Conservation (phyloP, 1,140 invertebrate species). For the Samia ricini region DNA sequence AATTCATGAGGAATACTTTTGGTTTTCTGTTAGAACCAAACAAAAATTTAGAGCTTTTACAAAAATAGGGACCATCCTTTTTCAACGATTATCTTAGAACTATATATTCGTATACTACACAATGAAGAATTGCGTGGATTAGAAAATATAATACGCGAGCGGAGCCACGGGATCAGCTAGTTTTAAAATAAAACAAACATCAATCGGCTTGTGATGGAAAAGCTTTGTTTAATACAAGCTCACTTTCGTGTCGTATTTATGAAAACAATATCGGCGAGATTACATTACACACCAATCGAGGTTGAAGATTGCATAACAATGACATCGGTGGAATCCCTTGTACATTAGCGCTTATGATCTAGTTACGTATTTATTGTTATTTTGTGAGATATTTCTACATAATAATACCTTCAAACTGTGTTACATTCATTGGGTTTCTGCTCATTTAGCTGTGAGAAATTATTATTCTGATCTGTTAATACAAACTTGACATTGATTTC, state of each 20-base stretch:
- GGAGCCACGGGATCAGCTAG: too few species aligned
- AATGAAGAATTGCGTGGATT: too few species aligned
- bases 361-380: background rate
- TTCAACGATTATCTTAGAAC: too few species aligned
- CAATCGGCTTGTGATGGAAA: conserved; percentile 4
- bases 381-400: background rate
- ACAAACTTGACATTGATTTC: background rate
- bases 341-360: conserved; percentile 11
- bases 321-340: conserved; percentile 38
- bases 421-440: too few species aligned
- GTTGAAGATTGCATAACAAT: conserved; percentile 57
- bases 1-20: too few species aligned
- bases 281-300: conserved; percentile 49
- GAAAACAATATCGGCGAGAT: conserved; percentile 48
- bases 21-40: too few species aligned
- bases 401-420: background rate
- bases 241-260: conserved; percentile 23
- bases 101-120: too few species aligned
- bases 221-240: conserved; percentile 11
- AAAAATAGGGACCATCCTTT: too few species aligned
- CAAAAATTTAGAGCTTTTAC: too few species aligned
- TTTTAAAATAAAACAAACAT: background rate
- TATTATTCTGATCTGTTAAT: background rate
- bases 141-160: too few species aligned
- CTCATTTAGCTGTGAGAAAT: background rate